Conservation (phyloP, 2,113 vertebrate species). For the Octodon degus region DNA sequence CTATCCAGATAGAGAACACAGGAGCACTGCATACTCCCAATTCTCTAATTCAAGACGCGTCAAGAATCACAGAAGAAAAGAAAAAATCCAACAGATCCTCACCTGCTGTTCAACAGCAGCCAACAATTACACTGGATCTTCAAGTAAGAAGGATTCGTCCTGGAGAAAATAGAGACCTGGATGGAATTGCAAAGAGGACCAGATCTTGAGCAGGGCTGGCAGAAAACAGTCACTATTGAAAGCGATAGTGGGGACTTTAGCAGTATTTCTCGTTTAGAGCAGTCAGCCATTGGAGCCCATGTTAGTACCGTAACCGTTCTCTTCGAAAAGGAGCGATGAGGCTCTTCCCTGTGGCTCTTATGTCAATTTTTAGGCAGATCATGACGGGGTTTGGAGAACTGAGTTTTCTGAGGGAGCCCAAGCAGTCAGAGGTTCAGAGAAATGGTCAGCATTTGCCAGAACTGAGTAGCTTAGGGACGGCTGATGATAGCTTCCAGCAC, state of each 20-base stretch:
- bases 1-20: slow-evolving; percentile 68
- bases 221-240: slow-evolving; percentile 93
- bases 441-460: slow-evolving; percentile 59
- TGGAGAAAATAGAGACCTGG: slow-evolving; percentile 93
- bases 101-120: slow-evolving; percentile 89
- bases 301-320: slow-evolving; percentile 95
- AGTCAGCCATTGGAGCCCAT: slow-evolving; percentile 93
- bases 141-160: slow-evolving; percentile 95
- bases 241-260: slow-evolving; percentile 94
- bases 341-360: slow-evolving; percentile 93
- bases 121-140: slow-evolving; percentile 95
- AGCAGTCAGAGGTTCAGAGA: slow-evolving; percentile 89
- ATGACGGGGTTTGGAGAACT: slow-evolving; percentile 97
- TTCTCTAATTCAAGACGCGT: slow-evolving; percentile 84
- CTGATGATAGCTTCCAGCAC: slow-evolving; percentile 68
- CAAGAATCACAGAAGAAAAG: slow-evolving; percentile 87
- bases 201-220: slow-evolving; percentile 92
- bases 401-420: slow-evolving; percentile 94
- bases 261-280: slow-evolving; percentile 92
- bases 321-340: slow-evolving; percentile 91
- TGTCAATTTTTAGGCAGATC: slow-evolving; percentile 95
- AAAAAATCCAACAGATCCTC: slow-evolving; percentile 86
- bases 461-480: slow-evolving; percentile 24
- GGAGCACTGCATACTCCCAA: slow-evolving; percentile 50
- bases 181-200: slow-evolving; percentile 96